A percentile compares a stretch with the other conserved stretches of the same genome.
These are phyloP conservation scores for Zosterops lateralis DNA, from an alignment of 2,113 vertebrate genomes.

Conservation along the genomic window DNA sequence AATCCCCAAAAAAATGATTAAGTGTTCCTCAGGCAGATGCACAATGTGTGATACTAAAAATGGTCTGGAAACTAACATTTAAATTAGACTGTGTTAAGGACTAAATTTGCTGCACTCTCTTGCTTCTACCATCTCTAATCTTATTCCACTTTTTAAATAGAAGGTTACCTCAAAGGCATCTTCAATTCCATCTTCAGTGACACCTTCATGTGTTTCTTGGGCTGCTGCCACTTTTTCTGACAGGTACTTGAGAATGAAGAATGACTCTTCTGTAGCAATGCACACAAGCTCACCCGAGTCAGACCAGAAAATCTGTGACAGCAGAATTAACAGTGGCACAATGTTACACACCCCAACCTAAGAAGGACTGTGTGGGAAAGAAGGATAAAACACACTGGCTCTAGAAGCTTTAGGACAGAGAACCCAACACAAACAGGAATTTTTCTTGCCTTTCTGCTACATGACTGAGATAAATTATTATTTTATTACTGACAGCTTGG, in stretches of 20 bases:
- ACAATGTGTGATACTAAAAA: neutral
- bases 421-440: neutral
- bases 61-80: neutral
- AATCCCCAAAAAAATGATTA: neutral
- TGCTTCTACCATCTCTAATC: neutral
- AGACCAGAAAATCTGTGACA: conserved; percentile 95
- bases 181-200: conserved; percentile 98
- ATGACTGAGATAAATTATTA: neutral
- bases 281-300: conserved; percentile 98
- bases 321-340: neutral
- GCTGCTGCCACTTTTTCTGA: conserved; percentile 93
- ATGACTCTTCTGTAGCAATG: conserved; percentile 97
- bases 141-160: neutral
- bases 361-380: neutral
- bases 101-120: neutral
- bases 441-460: neutral
- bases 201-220: conserved; percentile 93
- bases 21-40: neutral
- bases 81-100: neutral
- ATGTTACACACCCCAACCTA: neutral
- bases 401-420: neutral
- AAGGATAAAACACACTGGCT: neutral
- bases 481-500: neutral
- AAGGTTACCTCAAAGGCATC: conserved; percentile 92
- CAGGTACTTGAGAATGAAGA: conserved; percentile 95